A percentile compares a stretch with the other conserved stretches of the same genome.
These are phyloP conservation scores for Ophion ventricosus DNA, from an alignment of 2,888 invertebrate genomes.

Conservation along the genomic window DNA sequence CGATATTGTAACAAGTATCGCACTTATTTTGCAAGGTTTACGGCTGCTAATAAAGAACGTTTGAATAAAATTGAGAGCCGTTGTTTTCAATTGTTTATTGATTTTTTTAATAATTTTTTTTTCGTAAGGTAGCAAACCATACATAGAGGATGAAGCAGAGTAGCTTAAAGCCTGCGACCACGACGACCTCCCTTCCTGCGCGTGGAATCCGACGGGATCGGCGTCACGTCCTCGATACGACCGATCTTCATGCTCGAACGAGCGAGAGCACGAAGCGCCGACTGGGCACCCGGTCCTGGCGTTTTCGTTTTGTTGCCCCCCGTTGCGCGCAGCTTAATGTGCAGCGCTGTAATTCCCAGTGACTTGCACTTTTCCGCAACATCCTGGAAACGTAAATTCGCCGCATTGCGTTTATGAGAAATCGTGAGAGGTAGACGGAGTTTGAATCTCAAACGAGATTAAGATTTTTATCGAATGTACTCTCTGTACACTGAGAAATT, in stretches of 20 bases:
- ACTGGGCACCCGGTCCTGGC: conserved; percentile 99
- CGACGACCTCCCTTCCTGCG: conserved; percentile 99
- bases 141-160: conserved; percentile 71
- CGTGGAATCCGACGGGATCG: conserved; percentile 99
- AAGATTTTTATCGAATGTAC: conserved; percentile 33
- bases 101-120: conserved; percentile 62
- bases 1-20: conserved; percentile 20
- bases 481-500: conserved; percentile 60
- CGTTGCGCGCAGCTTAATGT: conserved; percentile 99
- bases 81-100: conserved; percentile 11
- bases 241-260: conserved; percentile 99
- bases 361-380: conserved; percentile 99
- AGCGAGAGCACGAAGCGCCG: conserved; percentile 98
- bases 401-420: not conserved
- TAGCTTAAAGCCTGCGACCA: conserved; percentile 98
- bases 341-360: conserved; percentile 98
- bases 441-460: not conserved
- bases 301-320: conserved; percentile 99
- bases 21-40: conserved; percentile 36
- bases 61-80: not conserved
- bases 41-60: not conserved
- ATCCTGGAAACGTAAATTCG: conserved; percentile 86
- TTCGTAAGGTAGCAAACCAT: conserved; percentile 63
- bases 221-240: conserved; percentile 99
- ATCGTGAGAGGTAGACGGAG: not conserved